Evolutionary conservation across 2,797 vertebrate species (phyloP).

Genomic region (Arnoldichthys spilopterus): DNA sequence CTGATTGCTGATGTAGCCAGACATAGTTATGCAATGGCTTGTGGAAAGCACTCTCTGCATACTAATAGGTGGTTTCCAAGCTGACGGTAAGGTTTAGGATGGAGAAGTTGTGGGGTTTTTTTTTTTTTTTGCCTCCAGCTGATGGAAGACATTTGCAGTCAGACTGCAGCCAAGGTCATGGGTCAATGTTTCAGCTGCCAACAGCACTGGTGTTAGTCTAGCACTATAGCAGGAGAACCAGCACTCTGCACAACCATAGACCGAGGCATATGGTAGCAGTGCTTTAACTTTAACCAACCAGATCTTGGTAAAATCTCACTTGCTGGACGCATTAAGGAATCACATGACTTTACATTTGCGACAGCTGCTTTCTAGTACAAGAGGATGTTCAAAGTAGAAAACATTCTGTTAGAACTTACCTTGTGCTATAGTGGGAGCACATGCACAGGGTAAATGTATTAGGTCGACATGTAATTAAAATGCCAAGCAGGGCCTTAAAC

Average conservation of each 20-base stretch:
- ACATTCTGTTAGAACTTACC: too few relatives aligned
- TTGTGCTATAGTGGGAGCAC: neutral
- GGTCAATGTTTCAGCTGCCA: neutral
- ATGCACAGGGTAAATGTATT: neutral
- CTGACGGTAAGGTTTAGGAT: conserved; percentile 22
- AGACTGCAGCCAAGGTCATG: conserved; percentile 5
- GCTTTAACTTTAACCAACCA: neutral
- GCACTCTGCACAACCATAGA: neutral
- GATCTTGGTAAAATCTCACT: neutral
- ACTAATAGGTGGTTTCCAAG: conserved; percentile 31
- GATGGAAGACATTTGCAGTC: conserved; percentile 7
- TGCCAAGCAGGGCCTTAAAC: neutral
- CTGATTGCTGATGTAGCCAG: conserved; percentile 44
- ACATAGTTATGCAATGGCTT: conserved; percentile 35
- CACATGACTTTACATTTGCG: too few relatives aligned
- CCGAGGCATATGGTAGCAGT: too few relatives aligned
- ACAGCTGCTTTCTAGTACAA: neutral
- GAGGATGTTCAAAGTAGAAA: too few relatives aligned
- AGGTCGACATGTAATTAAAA: neutral
- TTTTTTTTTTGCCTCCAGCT: conserved; percentile 12
- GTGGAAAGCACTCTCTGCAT: conserved; percentile 36
- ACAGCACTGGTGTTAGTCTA: neutral
- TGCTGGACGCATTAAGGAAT: neutral
- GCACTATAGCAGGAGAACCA: neutral
- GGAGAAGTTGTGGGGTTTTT: neutral